A percentile compares a stretch with the other conserved stretches of the same genome.
phyloP scores from a whole-genome alignment of 2,113 vertebrate genomes.

The Semnornis frantzii region DNA sequence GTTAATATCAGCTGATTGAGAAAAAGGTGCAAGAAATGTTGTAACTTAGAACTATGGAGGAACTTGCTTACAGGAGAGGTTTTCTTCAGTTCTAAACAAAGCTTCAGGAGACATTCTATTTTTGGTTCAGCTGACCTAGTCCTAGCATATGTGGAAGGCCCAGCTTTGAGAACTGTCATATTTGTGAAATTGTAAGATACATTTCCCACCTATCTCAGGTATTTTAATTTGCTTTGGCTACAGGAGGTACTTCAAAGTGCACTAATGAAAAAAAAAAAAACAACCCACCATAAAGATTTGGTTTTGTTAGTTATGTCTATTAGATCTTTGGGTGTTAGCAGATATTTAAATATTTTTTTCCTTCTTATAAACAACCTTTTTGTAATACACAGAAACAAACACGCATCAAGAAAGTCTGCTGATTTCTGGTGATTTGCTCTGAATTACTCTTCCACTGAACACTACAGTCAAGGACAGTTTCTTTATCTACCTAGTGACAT shows the following conservation, averaged over 20 bases:
- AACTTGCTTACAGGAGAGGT: neutral
- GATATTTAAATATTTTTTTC: neutral
- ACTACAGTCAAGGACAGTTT: neutral
- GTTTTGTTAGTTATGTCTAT: neutral
- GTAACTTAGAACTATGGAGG: slow-evolving; percentile 20
- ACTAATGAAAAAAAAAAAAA: neutral
- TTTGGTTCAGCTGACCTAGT: neutral
- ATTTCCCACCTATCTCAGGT: neutral
- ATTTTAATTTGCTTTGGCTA: neutral
- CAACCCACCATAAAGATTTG: neutral
- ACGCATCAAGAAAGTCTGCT: neutral
- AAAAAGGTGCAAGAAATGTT: slow-evolving; percentile 37
- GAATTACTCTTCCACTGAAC: neutral
- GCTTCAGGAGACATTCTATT: neutral
- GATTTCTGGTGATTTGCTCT: neutral
- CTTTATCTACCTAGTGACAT: neutral
- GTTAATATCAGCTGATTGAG: slow-evolving; percentile 15
- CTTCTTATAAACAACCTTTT: neutral
- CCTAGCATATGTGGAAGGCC: neutral
- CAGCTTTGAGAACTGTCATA: neutral
- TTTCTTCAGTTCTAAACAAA: neutral
- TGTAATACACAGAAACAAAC: neutral
- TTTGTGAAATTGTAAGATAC: neutral
- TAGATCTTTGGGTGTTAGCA: neutral
- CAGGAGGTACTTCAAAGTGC: neutral